These are phyloP conservation scores for Cecropterus lyciades DNA, from an alignment of 1,140 invertebrate species.

Conservation along the genomic window DNA sequence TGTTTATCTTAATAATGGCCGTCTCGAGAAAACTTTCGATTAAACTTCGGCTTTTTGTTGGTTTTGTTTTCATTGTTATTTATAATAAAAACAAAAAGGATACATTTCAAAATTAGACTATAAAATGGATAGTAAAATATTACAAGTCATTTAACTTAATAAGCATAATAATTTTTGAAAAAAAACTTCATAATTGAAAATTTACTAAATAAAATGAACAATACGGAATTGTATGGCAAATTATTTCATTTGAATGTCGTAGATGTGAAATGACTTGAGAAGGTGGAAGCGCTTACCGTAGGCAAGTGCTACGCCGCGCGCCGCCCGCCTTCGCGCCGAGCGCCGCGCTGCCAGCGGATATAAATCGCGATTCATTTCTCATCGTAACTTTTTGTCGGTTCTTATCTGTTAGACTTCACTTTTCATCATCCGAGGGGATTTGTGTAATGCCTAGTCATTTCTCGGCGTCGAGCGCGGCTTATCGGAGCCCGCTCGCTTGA, in stretches of 20 bases:
- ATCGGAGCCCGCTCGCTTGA: slow-evolving; percentile 82
- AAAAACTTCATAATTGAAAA: no score
- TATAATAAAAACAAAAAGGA: background rate
- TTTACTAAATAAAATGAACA: no score
- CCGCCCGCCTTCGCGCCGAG: slow-evolving; percentile 34
- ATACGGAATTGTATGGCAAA: background rate
- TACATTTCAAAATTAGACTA: background rate
- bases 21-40: slow-evolving; percentile 78
- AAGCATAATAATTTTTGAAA: no score
- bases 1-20: slow-evolving; percentile 84
- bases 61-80: slow-evolving; percentile 45
- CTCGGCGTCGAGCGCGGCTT: slow-evolving; percentile 82
- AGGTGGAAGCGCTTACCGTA: slow-evolving; percentile 12
- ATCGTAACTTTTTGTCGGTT: slow-evolving; percentile 85
- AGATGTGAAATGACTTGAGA: background rate
- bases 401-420: slow-evolving; percentile 86
- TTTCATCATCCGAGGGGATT: slow-evolving; percentile 85
- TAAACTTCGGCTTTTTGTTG: slow-evolving; percentile 66
- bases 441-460: slow-evolving; percentile 86
- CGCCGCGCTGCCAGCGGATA: slow-evolving; percentile 66
- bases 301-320: slow-evolving; percentile 24
- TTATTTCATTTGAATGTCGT: background rate
- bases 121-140: no score
- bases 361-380: slow-evolving; percentile 85
- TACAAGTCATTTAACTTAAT: no score